A percentile compares a stretch with the other conserved stretches of the same genome.
Evolutionary conservation across 2,797 vertebrate genomes (phyloP).

Genomic region (Sebastes flavidus): DNA sequence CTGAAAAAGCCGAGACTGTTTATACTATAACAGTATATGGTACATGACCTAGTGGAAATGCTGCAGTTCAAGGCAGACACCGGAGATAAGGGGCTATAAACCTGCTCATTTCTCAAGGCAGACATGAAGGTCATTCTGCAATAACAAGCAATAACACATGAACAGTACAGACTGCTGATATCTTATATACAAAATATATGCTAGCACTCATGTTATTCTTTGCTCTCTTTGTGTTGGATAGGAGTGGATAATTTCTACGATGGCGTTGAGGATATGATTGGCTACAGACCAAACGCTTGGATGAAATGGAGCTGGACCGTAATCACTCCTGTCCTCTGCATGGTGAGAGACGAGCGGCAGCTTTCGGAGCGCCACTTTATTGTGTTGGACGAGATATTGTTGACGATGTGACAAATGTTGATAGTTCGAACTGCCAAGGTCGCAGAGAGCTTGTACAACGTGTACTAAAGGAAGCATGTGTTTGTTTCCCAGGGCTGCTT

Average conservation of each 20-base stretch:
- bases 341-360: conserved; percentile 71
- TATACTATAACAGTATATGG: conserved; percentile 10
- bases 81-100: conserved; percentile 15
- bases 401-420: conserved; percentile 11
- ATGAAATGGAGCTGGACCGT: conserved; percentile 99
- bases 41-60: conserved; percentile 20
- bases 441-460: background rate
- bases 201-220: background rate
- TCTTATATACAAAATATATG: background rate
- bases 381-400: background rate
- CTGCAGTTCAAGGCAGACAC: conserved; percentile 13
- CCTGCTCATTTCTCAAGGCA: background rate
- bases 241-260: conserved; percentile 96
- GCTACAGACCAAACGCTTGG: conserved; percentile 97
- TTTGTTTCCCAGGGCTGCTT: conserved; percentile 89
- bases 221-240: conserved; percentile 59
- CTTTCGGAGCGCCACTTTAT: background rate
- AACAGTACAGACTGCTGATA: background rate
- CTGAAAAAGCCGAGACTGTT: background rate
- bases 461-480: conserved; percentile 16
- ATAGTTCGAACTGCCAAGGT: conserved; percentile 19
- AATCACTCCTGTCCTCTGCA: conserved; percentile 93
- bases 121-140: conserved; percentile 11
- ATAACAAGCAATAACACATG: background rate
- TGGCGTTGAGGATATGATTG: conserved; percentile 98